phyloP scores from a whole-genome alignment of 2,797 vertebrate species.

The Heliangelus exortis region DNA sequence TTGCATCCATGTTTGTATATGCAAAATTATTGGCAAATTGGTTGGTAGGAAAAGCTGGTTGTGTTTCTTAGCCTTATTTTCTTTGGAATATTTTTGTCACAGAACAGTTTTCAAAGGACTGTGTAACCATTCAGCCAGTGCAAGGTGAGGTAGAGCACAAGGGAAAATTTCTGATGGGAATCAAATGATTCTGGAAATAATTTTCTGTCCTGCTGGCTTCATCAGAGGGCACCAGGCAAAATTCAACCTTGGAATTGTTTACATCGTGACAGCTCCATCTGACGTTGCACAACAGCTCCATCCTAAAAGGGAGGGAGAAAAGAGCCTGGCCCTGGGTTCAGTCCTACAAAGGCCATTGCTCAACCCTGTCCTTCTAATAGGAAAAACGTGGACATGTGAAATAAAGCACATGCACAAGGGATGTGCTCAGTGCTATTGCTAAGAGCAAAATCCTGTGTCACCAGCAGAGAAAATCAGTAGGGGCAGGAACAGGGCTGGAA shows the following conservation, averaged over 20 bases:
- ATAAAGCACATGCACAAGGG: neutral
- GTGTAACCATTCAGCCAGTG: neutral
- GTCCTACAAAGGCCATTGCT: neutral
- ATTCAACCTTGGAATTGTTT: neutral
- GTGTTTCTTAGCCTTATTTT: neutral
- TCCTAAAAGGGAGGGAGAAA: neutral
- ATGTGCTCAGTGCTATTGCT: neutral
- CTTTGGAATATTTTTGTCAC: neutral
- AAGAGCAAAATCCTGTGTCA: neutral
- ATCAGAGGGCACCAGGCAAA: neutral
- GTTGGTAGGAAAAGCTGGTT: neutral
- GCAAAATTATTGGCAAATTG: neutral
- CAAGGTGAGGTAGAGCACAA: neutral
- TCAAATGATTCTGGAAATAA: neutral
- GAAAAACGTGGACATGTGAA: neutral
- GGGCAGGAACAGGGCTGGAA: neutral
- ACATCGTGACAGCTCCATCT: neutral
- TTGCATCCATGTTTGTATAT: neutral
- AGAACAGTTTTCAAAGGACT: neutral
- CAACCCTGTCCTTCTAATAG: neutral
- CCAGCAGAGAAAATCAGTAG: neutral
- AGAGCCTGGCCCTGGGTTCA: neutral
- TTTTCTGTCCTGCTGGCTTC: neutral
- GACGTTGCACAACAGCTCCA: neutral
- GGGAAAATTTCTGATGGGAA: neutral